Conservation (phyloP, 2,797 vertebrate species). For the Sarcoramphus papa region DNA sequence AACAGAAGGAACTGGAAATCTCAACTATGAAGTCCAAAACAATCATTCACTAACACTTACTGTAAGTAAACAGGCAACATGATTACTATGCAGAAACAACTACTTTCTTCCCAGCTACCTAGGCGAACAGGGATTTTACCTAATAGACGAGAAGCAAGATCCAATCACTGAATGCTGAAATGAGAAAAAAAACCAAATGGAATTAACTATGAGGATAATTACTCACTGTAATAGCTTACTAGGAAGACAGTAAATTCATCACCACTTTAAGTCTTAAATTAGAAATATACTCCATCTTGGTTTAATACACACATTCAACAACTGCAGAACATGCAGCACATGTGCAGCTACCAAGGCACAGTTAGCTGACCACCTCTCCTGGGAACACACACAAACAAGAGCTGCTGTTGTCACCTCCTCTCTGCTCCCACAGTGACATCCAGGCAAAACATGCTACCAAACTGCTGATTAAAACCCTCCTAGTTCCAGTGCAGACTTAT, state of each 20-base stretch:
- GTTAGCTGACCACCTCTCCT: background rate
- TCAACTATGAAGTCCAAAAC: background rate
- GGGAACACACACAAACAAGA: background rate
- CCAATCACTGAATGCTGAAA: background rate
- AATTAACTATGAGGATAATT: background rate
- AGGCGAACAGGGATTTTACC: background rate
- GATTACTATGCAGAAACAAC: background rate
- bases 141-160: background rate
- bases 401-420: background rate
- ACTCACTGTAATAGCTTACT: background rate
- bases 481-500: background rate
- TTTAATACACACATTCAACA: background rate
- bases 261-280: background rate
- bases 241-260: background rate
- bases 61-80: background rate
- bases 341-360: background rate
- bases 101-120: background rate
- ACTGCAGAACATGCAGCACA: background rate
- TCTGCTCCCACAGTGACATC: background rate
- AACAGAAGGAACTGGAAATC: background rate
- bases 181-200: conserved; percentile 1
- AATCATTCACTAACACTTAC: background rate
- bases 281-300: background rate
- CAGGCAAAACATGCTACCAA: accelerated
- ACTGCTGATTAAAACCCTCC: background rate